These are phyloP conservation scores for Drosophila baimaii DNA, from an alignment of 1,140 invertebrate species.

Conservation along the genomic window DNA sequence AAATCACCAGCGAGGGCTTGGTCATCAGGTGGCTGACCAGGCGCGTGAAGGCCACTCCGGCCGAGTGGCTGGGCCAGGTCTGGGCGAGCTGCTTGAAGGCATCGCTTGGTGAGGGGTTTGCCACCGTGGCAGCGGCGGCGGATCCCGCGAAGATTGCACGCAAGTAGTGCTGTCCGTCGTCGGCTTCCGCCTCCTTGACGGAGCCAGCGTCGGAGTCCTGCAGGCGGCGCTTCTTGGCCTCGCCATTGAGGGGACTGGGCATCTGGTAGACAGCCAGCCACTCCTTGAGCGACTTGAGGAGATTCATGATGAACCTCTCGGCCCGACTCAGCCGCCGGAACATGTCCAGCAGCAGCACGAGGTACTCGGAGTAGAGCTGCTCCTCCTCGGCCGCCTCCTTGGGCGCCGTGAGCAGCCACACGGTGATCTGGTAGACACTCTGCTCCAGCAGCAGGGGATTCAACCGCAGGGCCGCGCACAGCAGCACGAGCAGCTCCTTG, in stretches of 20 bases:
- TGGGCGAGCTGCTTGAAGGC: constrained; percentile 50
- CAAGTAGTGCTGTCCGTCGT: constrained; percentile 3
- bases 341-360: constrained; percentile 74
- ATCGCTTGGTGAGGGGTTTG: constrained; percentile 1
- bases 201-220: not conserved
- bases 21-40: constrained; percentile 67
- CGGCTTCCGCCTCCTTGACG: not conserved
- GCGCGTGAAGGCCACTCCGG: constrained; percentile 67
- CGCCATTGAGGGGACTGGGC: not conserved
- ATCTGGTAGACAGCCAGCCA: constrained; percentile 52
- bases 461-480: constrained; percentile 63
- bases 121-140: no score
- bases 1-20: constrained; percentile 80
- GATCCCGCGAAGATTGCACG: constrained; percentile 10
- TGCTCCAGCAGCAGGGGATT: constrained; percentile 79
- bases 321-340: constrained; percentile 69
- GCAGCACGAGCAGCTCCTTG: constrained; percentile 49
- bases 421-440: constrained; percentile 67
- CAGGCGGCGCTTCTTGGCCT: constrained; percentile 3
- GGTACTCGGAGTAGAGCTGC: constrained; percentile 63
- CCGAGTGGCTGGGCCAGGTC: constrained; percentile 64
- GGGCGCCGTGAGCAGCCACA: constrained; percentile 61
- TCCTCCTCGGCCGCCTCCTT: constrained; percentile 45
- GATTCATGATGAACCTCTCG: constrained; percentile 73
- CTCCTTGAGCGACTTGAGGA: constrained; percentile 64